Percentiles rank a stretch among this genome's conserved stretches.
Conservation (phyloP, 2,113 vertebrate genomes). For the Furnarius figulus region DNA sequence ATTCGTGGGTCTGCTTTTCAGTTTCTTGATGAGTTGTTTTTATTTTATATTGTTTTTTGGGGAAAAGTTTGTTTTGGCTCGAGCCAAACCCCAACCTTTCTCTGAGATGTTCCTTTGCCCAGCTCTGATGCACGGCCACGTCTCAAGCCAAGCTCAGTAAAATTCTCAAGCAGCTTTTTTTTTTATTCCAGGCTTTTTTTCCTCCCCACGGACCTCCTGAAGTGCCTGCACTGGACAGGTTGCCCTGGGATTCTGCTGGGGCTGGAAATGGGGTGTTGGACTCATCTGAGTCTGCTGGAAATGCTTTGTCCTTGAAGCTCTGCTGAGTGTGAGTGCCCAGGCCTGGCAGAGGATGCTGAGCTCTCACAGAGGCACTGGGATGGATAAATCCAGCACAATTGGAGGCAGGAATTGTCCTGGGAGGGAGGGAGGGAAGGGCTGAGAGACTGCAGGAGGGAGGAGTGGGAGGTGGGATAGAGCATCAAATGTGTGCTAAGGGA, state of each 20-base stretch:
- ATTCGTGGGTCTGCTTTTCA: conserved; percentile 5
- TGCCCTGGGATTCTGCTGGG: background rate
- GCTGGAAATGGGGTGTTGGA: background rate
- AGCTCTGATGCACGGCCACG: background rate
- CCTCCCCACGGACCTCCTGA: background rate
- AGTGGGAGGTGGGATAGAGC: background rate
- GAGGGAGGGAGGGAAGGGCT: background rate
- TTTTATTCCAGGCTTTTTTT: background rate
- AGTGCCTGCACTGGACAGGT: background rate
- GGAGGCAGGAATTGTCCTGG: background rate
- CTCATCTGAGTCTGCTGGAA: background rate
- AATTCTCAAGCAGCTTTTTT: background rate
- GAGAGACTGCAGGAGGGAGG: background rate
- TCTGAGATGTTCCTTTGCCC: conserved; percentile 4
- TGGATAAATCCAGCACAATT: background rate
- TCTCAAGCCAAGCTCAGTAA: conserved; percentile 15
- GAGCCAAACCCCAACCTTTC: background rate
- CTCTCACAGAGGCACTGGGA: background rate
- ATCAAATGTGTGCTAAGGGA: background rate
- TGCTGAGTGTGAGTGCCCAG: background rate
- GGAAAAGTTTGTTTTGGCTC: conserved; percentile 15
- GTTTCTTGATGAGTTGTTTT: background rate
- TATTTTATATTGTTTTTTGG: background rate
- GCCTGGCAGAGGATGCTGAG: background rate
- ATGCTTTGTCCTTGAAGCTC: background rate